phyloP scores from a whole-genome alignment of 2,888 invertebrate genomes.

The Leucophenga montana region DNA sequence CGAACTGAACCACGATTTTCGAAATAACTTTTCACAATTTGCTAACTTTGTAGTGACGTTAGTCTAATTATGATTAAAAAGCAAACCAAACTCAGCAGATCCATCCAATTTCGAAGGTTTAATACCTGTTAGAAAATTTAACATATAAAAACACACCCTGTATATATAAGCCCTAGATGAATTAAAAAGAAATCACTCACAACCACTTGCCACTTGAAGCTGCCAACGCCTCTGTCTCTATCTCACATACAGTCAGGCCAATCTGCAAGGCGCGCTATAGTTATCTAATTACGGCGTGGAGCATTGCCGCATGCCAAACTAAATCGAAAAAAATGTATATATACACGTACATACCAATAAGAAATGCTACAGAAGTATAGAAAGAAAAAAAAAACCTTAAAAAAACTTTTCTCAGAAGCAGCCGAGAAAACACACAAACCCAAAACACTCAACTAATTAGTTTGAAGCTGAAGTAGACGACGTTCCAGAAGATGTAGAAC shows the following conservation, averaged over 20 bases:
- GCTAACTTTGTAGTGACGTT: no score
- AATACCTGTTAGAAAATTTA: no score
- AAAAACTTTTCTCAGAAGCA: slow-evolving; percentile 46
- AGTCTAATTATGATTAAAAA: no score
- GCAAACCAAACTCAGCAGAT: no score
- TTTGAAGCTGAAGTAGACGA: slow-evolving; percentile 39
- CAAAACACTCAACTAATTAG: slow-evolving; percentile 56
- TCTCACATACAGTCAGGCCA: slow-evolving; percentile 9
- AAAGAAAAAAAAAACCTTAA: slow-evolving; percentile 19
- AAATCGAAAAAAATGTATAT: not conserved
- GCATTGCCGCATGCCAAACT: not conserved
- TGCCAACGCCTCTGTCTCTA: no score
- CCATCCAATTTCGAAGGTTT: no score
- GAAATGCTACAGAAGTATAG: not conserved
- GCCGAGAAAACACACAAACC: slow-evolving; percentile 24
- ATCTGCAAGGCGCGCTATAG: slow-evolving; percentile 28
- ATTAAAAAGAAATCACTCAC: no score
- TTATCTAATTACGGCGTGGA: slow-evolving; percentile 45
- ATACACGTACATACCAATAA: not conserved
- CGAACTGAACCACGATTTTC: no score
- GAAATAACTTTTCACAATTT: no score
- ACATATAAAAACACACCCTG: not conserved
- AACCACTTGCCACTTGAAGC: no score
- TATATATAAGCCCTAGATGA: no score
- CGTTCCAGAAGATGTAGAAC: not conserved